Evolutionary conservation across 92 coral and sea anemone species (phyloP), one percentile per base, ranked within the genome.

Genomic region (Palythoa caribaeorum): DNA sequence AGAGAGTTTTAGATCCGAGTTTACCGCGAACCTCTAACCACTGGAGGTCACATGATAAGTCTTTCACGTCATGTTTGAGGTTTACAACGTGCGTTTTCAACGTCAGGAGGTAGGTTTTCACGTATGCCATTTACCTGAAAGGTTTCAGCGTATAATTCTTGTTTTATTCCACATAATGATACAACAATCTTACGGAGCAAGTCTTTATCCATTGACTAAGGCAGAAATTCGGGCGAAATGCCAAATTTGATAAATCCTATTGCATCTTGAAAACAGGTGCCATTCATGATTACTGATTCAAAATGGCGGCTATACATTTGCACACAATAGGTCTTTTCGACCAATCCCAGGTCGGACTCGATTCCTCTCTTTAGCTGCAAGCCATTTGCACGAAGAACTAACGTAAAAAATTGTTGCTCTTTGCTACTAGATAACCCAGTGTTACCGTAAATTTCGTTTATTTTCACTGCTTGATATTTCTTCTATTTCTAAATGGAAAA

Each of bases 101-200:
- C 87, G 91, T 81, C 80, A 15, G 28, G 91, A 88, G 91, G 91
- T 88, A 80, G 76, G 91, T 73, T 88, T 88, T 80, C 87, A 88
- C 83, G 86, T 79, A 80, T 88, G 87, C 71, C 75, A 88, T 79
- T 80, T 73, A 80, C 87, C 91, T 88, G 87, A 80, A 80, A 72
- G 91, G 71, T 73, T 88, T 88, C 73, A 88, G 87, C 70, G 76
- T 88, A 81, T 81, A 80, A 73, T 80, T 88, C 77, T 59, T 72
- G 90, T 88, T 88, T 88, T 88, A 80, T 80, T 17, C 77, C 87
- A 88, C 87, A 87, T 88, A 50, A 88, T 79, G 87, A 78, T 78
- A 68, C 78, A 68, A 87, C 78, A 40, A 21, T 78, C 72, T 87
- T 87, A 12, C 68, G 80, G 90, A 79, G 57, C 71, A 19, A 66